Conservation (phyloP, 2,113 vertebrate genomes). For the Nestor notabilis region DNA sequence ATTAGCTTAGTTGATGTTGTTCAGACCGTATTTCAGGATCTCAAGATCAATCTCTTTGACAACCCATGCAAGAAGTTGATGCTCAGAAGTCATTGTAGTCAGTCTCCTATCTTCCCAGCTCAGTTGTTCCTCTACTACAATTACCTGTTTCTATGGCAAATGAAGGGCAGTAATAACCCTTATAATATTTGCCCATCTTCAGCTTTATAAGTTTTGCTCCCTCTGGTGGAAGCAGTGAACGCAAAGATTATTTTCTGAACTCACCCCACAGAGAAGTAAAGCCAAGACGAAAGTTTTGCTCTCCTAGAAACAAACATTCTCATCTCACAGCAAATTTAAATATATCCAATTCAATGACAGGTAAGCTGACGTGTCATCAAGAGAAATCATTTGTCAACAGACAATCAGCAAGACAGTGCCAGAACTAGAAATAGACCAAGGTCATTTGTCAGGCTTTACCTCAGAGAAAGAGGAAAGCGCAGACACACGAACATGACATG, state of each 20-base stretch:
- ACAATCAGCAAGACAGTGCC: background rate
- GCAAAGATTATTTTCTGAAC: background rate
- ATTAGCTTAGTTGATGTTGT: background rate
- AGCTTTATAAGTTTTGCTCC: conserved; percentile 14
- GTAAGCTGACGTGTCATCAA: background rate
- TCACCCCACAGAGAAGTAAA: background rate
- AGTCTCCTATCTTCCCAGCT: background rate
- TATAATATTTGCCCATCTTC: background rate
- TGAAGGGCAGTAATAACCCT: background rate
- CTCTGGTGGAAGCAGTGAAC: conserved; percentile 20
- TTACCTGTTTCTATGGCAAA: background rate
- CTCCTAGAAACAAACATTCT: background rate
- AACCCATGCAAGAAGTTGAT: background rate
- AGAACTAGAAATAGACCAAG: background rate
- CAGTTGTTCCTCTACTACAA: background rate
- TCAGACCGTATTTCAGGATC: background rate
- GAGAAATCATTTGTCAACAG: background rate
- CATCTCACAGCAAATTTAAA: background rate
- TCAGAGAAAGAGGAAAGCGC: background rate
- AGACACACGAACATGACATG: background rate
- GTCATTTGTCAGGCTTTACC: background rate
- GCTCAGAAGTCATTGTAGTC: accelerated
- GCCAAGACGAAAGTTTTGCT: background rate
- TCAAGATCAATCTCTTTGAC: background rate
- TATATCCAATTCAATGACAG: background rate